Base-by-base conservation (phyloP, 2,113 vertebrate species). In the Geothlypis trichas region DNA sequence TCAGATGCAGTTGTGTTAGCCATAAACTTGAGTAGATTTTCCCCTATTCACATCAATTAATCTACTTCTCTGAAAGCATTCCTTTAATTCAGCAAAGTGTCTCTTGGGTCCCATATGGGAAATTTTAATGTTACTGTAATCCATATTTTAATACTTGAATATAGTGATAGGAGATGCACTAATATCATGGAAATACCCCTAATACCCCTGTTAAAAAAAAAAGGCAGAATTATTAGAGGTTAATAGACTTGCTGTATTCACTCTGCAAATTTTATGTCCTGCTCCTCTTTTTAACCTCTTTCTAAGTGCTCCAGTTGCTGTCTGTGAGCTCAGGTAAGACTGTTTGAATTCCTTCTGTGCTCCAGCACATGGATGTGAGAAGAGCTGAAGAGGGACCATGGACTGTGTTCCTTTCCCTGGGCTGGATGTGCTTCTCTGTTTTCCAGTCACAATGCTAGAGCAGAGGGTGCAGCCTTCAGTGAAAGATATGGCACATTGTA, bases 61-160 rank as follows among this genome's bases (percentile, higher is more conserved):
- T 78, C 68, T 90, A 42, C 52, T 89, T 78, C 82, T 79, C 58
- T 87, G 82, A 82, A 87, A 91, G 49, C 44, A 82, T 90, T 93
- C 57, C 52, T 82, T 47, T 84, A 75, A 87, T 78, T 82, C 76
- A 95, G 33, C 58, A 67, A 96, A 92, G 76, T 71, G 51, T 89
- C 68, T 90, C 69, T 28, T 2, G 15, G 21, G 73, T 86, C 76
- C 27, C 68, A 59, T 37, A 65, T 0, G 13, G 30, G 21, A 39
- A 87, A 72, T 92, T 93, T 78, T 67, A 87, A 78, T 57, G 61
- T 80, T 92, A 86, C 59, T 52, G 20, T 81, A 92, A 90, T 96
- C 65, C 33, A 74, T 95, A 81, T 44, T 90, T 90, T 90, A 90
- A 58, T 93, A 83, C 37, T 73, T 86, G 16, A 92, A 80, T 81